Evolutionary conservation across 2,797 vertebrate species (phyloP).

Genomic region (Ptychobarbus kaznakovi): DNA sequence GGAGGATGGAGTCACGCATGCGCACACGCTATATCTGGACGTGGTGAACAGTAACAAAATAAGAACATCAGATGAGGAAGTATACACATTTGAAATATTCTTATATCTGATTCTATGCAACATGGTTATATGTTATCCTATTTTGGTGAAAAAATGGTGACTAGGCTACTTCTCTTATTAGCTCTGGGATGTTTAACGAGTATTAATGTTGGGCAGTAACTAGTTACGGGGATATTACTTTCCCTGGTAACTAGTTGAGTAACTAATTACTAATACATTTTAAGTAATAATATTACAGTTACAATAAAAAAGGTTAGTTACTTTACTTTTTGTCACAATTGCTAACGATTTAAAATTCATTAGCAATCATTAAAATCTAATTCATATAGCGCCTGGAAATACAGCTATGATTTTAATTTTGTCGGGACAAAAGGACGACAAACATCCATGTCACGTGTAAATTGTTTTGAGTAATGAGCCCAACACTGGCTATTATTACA

Average conservation of each 20-base stretch:
- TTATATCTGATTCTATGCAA: background rate
- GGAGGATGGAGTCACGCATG: background rate
- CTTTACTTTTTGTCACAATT: background rate
- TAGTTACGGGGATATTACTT: background rate
- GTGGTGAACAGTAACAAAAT: background rate
- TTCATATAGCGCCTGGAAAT: background rate
- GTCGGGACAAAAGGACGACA: too few relatives aligned
- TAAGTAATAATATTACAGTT: background rate
- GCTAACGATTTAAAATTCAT: background rate
- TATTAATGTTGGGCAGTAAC: background rate
- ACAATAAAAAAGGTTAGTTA: too few relatives aligned
- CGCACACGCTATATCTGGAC: background rate
- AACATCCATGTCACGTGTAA: too few relatives aligned
- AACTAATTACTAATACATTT: background rate
- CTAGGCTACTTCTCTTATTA: background rate
- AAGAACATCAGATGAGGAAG: background rate
- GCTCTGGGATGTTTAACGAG: background rate
- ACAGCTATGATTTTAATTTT: background rate
- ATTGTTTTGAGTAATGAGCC: too few relatives aligned
- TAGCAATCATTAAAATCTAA: background rate
- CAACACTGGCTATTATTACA: background rate
- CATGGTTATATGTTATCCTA: background rate
- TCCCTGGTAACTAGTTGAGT: background rate
- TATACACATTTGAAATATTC: background rate
- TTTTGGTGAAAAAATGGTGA: background rate